Percentiles rank a stretch among this genome's conserved stretches.
Conservation (phyloP, 2,113 vertebrate genomes). For the Lonchura striata region DNA sequence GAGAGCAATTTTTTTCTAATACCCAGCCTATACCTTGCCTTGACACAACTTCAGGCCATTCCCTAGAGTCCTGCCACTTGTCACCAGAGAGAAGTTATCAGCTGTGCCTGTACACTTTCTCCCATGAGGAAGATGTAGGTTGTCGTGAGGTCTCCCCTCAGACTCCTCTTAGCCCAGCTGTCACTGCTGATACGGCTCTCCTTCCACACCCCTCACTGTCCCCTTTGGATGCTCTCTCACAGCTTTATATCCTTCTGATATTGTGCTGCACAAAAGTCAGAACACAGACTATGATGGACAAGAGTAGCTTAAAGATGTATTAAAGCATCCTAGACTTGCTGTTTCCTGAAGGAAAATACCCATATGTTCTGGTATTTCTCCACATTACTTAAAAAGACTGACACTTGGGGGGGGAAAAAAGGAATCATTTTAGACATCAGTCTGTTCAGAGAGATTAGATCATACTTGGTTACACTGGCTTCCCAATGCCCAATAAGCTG, state of each 20-base stretch:
- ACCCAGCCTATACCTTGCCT: neutral
- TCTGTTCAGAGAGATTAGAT: neutral
- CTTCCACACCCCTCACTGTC: neutral
- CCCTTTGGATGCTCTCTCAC: neutral
- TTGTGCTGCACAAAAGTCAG: neutral
- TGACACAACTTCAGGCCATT: neutral
- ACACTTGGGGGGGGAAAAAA: rapidly evolving
- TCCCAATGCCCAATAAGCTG: neutral
- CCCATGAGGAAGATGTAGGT: neutral
- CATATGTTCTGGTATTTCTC: neutral
- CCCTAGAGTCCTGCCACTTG: neutral
- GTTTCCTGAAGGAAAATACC: neutral
- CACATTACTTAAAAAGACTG: neutral
- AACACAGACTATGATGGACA: neutral
- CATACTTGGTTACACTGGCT: neutral
- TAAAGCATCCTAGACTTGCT: neutral
- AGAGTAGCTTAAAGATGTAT: neutral
- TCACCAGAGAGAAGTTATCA: neutral
- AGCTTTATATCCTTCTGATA: neutral
- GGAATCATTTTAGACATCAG: neutral
- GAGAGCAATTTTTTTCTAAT: neutral
- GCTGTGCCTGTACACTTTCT: neutral
- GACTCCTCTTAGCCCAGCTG: neutral
- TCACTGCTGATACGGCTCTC: neutral
- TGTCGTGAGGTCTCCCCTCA: neutral